Evolutionary conservation across 1,140 invertebrate genomes (phyloP).

Genomic region (Drosophila prosaltans): DNA sequence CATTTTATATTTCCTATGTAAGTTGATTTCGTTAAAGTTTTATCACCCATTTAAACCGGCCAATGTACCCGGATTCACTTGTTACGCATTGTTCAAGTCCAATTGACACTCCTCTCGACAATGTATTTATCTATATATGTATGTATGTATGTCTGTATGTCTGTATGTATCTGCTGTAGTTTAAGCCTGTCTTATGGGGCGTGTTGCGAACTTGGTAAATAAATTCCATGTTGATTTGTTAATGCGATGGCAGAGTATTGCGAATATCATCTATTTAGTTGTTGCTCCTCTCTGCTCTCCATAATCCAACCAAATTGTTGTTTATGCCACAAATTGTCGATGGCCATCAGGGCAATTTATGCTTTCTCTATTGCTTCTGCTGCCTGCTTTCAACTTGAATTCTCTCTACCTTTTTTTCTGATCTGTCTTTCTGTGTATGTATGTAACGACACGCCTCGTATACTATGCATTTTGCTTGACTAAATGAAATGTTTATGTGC

Average conservation of each 20-base stretch:
- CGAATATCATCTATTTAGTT: background rate
- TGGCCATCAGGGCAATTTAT: constrained; percentile 24
- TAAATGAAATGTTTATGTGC: constrained; percentile 24
- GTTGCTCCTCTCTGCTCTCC: constrained; percentile 11
- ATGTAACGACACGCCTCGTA: constrained; percentile 16
- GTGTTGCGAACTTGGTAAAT: constrained; percentile 16
- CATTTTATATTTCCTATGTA: constrained; percentile 12
- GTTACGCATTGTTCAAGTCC: constrained; percentile 9
- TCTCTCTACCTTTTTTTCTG: constrained; percentile 11
- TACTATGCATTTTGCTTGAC: constrained; percentile 12
- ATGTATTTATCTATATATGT: too few species aligned
- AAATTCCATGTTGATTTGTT: constrained; percentile 23
- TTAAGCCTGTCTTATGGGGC: constrained; percentile 5
- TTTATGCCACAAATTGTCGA: constrained; percentile 25
- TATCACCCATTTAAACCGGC: constrained; percentile 10
- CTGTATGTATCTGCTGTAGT: background rate
- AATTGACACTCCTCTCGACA: constrained; percentile 5
- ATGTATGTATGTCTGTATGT: background rate
- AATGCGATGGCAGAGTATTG: constrained; percentile 6
- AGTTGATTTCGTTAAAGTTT: constrained; percentile 3
- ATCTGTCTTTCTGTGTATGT: background rate
- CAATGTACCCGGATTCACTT: constrained; percentile 10
- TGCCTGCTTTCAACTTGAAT: constrained; percentile 13
- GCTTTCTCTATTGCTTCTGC: constrained; percentile 17
- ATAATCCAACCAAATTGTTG: constrained; percentile 23